Percentiles rank a stretch among this genome's conserved stretches.
Conservation (phyloP, 2,888 invertebrate species). For the Mesoligia furuncula region DNA sequence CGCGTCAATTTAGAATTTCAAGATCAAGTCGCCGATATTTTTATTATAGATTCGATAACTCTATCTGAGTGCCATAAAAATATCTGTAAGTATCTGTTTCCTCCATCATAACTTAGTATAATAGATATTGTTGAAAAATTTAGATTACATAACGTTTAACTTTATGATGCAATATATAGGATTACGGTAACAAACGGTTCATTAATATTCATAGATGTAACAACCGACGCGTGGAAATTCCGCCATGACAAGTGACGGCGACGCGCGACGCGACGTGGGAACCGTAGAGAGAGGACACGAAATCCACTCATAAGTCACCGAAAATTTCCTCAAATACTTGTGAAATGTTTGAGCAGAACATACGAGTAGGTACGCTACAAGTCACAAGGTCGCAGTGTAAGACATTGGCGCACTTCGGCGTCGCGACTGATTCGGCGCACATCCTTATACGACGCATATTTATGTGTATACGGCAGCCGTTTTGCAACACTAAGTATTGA, state of each 20-base stretch:
- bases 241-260: neutral
- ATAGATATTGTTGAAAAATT: conserved; percentile 29
- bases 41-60: conserved; percentile 43
- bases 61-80: conserved; percentile 27
- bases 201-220: conserved; percentile 36
- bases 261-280: neutral
- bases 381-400: conserved; percentile 27
- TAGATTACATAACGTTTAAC: conserved; percentile 10
- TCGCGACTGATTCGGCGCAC: conserved; percentile 15
- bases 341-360: conserved; percentile 15
- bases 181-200: conserved; percentile 9
- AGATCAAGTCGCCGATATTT: conserved; percentile 48
- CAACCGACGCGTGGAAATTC: conserved; percentile 1
- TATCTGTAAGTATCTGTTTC: conserved; percentile 24
- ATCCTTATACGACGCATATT: conserved; percentile 49
- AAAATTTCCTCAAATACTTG: conserved; percentile 25
- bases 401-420: neutral
- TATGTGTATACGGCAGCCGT: conserved; percentile 49
- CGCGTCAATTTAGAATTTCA: conserved; percentile 44
- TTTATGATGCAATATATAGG: conserved; percentile 16
- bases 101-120: conserved; percentile 29
- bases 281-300: conserved; percentile 5
- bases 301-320: conserved; percentile 14
- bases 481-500: conserved; percentile 63
- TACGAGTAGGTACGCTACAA: conserved; percentile 2